A percentile compares a stretch with the other conserved stretches of the same genome.
Evolutionary conservation across 1,140 invertebrate species (phyloP).

Genomic region (Drosophila novamexicana): DNA sequence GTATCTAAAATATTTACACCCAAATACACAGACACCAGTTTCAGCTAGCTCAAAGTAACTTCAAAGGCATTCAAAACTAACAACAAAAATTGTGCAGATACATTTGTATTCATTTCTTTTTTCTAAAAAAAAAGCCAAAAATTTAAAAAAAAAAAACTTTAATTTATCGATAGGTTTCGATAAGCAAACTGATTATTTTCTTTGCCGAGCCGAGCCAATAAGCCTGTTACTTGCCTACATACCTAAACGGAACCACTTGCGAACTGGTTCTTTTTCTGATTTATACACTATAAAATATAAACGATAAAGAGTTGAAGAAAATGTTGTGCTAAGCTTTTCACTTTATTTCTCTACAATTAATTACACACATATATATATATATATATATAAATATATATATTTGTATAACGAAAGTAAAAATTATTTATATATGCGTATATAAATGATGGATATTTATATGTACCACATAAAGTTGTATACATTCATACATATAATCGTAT

Average conservation of each 20-base stretch:
- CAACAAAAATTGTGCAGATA: constrained; percentile 27
- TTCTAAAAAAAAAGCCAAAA: constrained; percentile 7
- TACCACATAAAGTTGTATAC: constrained; percentile 65
- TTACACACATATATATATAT: constrained; percentile 39
- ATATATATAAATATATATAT: constrained; percentile 47
- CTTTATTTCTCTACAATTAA: constrained; percentile 54
- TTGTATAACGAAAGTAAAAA: constrained; percentile 60
- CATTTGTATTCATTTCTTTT: constrained; percentile 13
- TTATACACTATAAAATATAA: constrained; percentile 19
- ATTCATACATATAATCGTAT: constrained; percentile 30
- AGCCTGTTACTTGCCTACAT: constrained; percentile 7
- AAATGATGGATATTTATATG: constrained; percentile 68
- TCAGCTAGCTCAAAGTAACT: constrained; percentile 79
- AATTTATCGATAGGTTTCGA: constrained; percentile 44
- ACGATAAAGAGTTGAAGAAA: constrained; percentile 29
- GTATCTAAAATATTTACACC: constrained; percentile 72
- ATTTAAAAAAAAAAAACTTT: constrained; percentile 6
- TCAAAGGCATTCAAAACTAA: constrained; percentile 68
- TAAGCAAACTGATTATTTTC: constrained; percentile 17
- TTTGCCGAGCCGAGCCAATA: constrained; percentile 30
- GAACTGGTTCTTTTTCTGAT: constrained; percentile 23
- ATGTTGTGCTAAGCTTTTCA: constrained; percentile 74
- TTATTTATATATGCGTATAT: constrained; percentile 65
- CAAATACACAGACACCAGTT: constrained; percentile 50
- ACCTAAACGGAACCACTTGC: constrained; percentile 21